Evolutionary conservation across 1,140 invertebrate genomes (phyloP).

Genomic region (Harlomillsia oculata): DNA sequence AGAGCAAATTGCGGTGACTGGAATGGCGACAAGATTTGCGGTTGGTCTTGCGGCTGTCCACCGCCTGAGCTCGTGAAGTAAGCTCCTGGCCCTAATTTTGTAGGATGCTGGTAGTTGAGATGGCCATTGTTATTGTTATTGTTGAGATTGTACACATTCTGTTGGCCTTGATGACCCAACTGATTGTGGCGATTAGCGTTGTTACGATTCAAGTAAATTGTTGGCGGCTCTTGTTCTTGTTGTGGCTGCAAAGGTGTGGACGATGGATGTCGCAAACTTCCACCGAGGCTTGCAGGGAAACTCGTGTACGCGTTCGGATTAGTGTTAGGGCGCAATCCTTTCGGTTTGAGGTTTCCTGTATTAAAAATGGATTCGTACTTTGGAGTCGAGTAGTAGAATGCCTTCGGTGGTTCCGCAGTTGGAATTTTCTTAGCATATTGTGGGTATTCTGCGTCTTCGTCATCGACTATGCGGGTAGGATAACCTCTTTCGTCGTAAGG

Average conservation of each 20-base stretch:
- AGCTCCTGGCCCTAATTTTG: background rate
- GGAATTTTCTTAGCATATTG: slow-evolving; percentile 25
- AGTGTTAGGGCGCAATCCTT: background rate
- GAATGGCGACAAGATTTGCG: background rate
- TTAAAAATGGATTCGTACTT: slow-evolving; percentile 27
- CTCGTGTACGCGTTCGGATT: slow-evolving; percentile 9
- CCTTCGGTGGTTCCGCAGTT: slow-evolving; percentile 16
- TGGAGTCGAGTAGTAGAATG: slow-evolving; percentile 17
- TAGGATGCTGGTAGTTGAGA: background rate
- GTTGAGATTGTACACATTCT: background rate
- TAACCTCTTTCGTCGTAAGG: slow-evolving; percentile 31
- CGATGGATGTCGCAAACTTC: background rate
- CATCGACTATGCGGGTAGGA: slow-evolving; percentile 24
- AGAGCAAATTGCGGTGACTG: slow-evolving; percentile 6
- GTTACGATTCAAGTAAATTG: background rate
- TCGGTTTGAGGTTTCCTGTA: background rate
- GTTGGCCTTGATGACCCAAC: background rate
- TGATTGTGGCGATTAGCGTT: slow-evolving; percentile 7
- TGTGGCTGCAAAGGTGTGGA: background rate
- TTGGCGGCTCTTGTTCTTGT: background rate
- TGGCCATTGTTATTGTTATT: background rate
- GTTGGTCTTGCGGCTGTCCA: background rate
- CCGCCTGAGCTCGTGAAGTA: background rate
- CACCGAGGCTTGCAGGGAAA: background rate
- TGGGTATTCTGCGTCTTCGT: slow-evolving; percentile 1